A percentile compares a stretch with the other conserved stretches of the same genome.
Conservation (phyloP, 2,797 vertebrate species). For the Poeciliopsis turneri region DNA sequence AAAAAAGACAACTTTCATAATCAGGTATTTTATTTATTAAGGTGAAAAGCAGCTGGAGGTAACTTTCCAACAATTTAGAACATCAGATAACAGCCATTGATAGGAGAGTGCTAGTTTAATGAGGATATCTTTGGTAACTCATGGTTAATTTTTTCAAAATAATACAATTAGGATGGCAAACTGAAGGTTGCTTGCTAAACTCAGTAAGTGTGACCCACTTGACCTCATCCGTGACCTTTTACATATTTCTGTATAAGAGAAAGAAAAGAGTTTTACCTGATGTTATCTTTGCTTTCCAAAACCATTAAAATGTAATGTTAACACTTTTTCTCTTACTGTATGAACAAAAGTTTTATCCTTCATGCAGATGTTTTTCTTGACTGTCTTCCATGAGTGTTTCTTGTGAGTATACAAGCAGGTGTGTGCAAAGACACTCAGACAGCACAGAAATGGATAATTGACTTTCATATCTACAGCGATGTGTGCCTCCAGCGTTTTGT, state of each 20-base stretch:
- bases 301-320: neutral
- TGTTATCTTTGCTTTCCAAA: conserved; percentile 9
- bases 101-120: neutral
- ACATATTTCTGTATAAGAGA: conserved; percentile 18
- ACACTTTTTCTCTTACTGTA: neutral
- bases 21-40: neutral
- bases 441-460: conserved; percentile 37
- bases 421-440: conserved; percentile 21
- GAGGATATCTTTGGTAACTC: neutral
- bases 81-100: neutral
- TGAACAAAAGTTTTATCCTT: neutral
- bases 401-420: conserved; percentile 24
- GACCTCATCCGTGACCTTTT: conserved; percentile 49
- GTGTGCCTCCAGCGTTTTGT: conserved; percentile 43
- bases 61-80: neutral
- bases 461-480: conserved; percentile 48
- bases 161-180: neutral
- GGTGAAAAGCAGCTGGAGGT: neutral
- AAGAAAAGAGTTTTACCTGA: neutral
- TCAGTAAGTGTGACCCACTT: conserved; percentile 40
- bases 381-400: neutral
- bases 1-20: neutral
- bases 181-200: conserved; percentile 1
- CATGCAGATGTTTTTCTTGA: too few relatives aligned
- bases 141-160: neutral